Evolutionary conservation across 2,888 invertebrate species (phyloP).

Genomic region (Micoletzkya japonica): DNA sequence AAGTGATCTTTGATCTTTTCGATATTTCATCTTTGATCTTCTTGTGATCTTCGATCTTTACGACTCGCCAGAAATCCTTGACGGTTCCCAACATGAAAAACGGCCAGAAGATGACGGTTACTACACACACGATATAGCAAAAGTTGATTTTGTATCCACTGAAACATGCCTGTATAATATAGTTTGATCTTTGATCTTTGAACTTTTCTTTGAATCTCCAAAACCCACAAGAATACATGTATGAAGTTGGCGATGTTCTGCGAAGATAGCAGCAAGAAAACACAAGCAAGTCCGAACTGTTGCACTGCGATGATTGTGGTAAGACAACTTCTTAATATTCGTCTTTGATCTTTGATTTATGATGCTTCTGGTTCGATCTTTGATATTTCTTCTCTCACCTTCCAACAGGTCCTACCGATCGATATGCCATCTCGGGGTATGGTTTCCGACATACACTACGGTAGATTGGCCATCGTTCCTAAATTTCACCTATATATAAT

Average conservation of each 20-base stretch:
- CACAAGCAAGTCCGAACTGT: constrained; percentile 43
- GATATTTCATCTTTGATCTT: too few species aligned
- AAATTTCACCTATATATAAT: constrained; percentile 21
- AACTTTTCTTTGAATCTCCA: too few species aligned
- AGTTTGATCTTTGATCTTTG: too few species aligned
- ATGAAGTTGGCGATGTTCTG: constrained; percentile 40
- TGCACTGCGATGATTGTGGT: constrained; percentile 6
- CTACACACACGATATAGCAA: constrained; percentile 39
- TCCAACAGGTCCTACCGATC: constrained; percentile 40
- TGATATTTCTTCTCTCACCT: too few species aligned
- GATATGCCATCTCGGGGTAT: constrained; percentile 48
- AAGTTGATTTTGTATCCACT: constrained; percentile 35
- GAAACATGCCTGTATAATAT: not conserved
- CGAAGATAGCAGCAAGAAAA: constrained; percentile 43
- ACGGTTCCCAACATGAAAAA: constrained; percentile 39
- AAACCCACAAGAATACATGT: constrained; percentile 5
- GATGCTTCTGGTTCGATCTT: not conserved
- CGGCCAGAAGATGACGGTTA: constrained; percentile 39
- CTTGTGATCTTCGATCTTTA: too few species aligned
- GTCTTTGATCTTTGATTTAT: constrained; percentile 3
- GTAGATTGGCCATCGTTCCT: constrained; percentile 45
- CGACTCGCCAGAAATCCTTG: constrained; percentile 43
- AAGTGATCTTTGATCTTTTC: not conserved
- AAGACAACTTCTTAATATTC: too few species aligned
- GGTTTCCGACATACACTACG: constrained; percentile 41